phyloP scores from a whole-genome alignment of 2,888 invertebrate species.

The Caenorhabditis angaria region DNA sequence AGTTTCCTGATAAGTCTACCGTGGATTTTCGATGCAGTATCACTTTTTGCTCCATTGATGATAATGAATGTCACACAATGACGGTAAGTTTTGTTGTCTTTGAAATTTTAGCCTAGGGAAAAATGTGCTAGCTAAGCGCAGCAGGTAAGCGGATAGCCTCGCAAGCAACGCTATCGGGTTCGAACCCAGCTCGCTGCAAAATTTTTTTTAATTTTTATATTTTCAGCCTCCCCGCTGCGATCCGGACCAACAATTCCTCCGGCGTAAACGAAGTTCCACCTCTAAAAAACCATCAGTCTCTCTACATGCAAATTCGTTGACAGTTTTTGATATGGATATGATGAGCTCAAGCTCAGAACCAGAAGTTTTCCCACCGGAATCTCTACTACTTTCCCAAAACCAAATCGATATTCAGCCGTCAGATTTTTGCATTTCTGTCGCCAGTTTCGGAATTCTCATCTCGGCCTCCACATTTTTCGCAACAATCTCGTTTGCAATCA shows the following conservation, averaged over 20 bases:
- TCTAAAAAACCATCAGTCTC: constrained; percentile 28
- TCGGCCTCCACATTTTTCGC: constrained; percentile 64
- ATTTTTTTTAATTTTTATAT: not conserved
- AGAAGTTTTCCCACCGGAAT: not conserved
- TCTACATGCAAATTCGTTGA: constrained; percentile 63
- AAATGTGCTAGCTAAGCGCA: not conserved
- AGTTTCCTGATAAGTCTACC: constrained; percentile 61
- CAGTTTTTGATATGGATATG: constrained; percentile 63
- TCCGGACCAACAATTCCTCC: constrained; percentile 8
- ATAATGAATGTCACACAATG: constrained; percentile 57
- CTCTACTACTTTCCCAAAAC: no score
- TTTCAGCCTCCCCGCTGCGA: constrained; percentile 64
- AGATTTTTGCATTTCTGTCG: constrained; percentile 59
- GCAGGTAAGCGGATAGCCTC: not conserved
- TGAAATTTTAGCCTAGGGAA: not conserved
- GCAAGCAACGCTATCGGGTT: no score
- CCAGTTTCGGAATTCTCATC: constrained; percentile 62
- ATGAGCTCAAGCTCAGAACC: not conserved
- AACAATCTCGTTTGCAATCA: constrained; percentile 52
- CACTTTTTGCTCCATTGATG: constrained; percentile 57
- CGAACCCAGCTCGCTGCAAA: no score
- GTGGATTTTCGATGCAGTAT: constrained; percentile 66
- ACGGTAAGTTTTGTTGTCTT: constrained; percentile 44
- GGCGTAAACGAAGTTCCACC: constrained; percentile 15
- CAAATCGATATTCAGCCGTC: not conserved